Evolutionary conservation across 2,888 invertebrate species (phyloP).

Genomic region (Thyatira batis): DNA sequence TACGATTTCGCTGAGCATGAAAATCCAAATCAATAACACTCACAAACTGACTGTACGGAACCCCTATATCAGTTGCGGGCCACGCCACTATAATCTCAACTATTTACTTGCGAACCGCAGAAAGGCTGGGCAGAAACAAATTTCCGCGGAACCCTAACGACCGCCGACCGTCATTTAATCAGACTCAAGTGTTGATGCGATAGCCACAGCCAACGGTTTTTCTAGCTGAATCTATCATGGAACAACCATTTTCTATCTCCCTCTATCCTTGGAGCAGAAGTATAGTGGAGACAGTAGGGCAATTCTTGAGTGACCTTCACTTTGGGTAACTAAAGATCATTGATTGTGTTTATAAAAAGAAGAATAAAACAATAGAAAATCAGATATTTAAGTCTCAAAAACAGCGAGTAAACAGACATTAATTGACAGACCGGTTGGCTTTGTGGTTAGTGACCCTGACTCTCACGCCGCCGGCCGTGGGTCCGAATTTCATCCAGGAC

Average conservation of each 20-base stretch:
- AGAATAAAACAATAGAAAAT: too few relatives aligned
- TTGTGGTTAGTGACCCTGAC: too few relatives aligned
- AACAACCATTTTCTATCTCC: neutral
- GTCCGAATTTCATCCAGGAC: too few relatives aligned
- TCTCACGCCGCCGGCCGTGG: too few relatives aligned
- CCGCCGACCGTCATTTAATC: slow-evolving; percentile 68
- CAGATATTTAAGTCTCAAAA: too few relatives aligned
- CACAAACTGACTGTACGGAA: neutral
- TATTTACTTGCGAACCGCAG: slow-evolving; percentile 45
- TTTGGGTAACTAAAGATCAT: too few relatives aligned
- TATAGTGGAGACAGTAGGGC: neutral
- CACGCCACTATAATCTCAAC: neutral
- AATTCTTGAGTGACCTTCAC: neutral
- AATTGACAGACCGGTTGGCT: too few relatives aligned
- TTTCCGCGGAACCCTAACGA: slow-evolving; percentile 60
- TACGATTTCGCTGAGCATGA: neutral
- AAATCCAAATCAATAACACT: neutral
- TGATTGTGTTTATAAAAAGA: too few relatives aligned
- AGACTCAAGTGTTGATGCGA: slow-evolving; percentile 68
- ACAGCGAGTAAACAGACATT: too few relatives aligned
- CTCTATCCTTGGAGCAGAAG: neutral
- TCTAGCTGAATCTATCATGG: slow-evolving; percentile 33
- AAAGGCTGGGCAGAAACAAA: slow-evolving; percentile 57
- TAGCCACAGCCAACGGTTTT: slow-evolving; percentile 43
- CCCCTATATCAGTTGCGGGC: neutral